Evolutionary conservation across 2,113 vertebrate genomes (phyloP).

Genomic region (Gnathonemus longibarbis): DNA sequence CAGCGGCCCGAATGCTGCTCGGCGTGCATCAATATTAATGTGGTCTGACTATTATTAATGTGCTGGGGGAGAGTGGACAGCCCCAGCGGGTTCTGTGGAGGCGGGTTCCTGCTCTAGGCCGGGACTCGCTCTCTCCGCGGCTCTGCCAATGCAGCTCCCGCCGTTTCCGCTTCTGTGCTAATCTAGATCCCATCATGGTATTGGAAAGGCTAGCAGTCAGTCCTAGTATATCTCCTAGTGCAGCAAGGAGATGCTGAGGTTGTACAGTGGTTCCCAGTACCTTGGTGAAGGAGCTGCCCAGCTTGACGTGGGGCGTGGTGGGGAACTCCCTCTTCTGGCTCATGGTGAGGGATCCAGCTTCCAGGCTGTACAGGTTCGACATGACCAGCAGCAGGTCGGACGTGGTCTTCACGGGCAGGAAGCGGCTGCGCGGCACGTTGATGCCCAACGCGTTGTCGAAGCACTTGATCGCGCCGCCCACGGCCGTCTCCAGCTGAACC

Average conservation of each 20-base stretch:
- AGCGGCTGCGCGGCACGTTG: slow-evolving; percentile 93
- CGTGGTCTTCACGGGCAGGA: slow-evolving; percentile 95
- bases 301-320: slow-evolving; percentile 89
- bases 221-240: neutral
- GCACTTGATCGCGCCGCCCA: slow-evolving; percentile 93
- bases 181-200: neutral
- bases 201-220: neutral
- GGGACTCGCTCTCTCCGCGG: neutral
- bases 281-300: slow-evolving; percentile 98
- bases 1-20: neutral
- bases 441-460: slow-evolving; percentile 96
- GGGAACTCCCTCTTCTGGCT: slow-evolving; percentile 92
- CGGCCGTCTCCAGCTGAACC: slow-evolving; percentile 94
- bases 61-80: neutral
- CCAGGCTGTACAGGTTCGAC: slow-evolving; percentile 98
- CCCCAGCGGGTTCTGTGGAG: neutral
- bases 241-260: neutral
- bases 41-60: neutral
- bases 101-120: neutral
- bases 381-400: slow-evolving; percentile 96
- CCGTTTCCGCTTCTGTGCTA: neutral
- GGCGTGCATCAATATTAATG: neutral
- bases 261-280: slow-evolving; percentile 43
- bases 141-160: neutral
- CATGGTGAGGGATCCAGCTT: slow-evolving; percentile 92